Percentiles rank a stretch among this genome's conserved stretches.
Conservation (phyloP, 2,113 vertebrate species). For the Alosa alosa region DNA sequence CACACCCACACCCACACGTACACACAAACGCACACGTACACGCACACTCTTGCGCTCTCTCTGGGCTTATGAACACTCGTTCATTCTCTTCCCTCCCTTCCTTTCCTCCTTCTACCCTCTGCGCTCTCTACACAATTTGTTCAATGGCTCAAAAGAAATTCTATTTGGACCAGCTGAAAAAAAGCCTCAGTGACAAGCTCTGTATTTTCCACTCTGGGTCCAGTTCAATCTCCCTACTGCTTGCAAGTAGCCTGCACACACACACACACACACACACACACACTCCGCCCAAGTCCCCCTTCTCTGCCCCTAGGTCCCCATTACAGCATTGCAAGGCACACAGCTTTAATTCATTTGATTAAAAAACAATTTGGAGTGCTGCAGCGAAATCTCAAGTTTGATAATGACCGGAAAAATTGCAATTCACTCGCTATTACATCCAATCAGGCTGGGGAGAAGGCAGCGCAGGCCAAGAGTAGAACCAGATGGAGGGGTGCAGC, state of each 20-base stretch:
- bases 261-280: not conserved
- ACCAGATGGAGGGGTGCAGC: conserved; percentile 43
- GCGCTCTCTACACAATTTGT: not conserved
- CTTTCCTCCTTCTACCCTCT: not conserved
- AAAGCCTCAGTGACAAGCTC: not conserved
- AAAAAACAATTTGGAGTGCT: conserved; percentile 39
- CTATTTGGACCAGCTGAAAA: conserved; percentile 23
- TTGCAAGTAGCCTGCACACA: not conserved
- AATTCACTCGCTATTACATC: conserved; percentile 51
- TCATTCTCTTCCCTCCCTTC: not conserved
- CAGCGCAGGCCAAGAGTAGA: conserved; percentile 34
- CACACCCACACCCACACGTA: no score
- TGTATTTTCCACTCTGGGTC: conserved; percentile 1
- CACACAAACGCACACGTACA: not conserved
- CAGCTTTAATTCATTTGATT: conserved; percentile 46
- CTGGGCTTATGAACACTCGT: not conserved
- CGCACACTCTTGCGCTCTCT: not conserved
- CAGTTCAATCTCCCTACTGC: not conserved
- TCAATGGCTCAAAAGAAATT: conserved; percentile 32
- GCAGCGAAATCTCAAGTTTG: conserved; percentile 46
- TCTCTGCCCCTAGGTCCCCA: not conserved
- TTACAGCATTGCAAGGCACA: conserved; percentile 8
- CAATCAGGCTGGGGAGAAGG: conserved; percentile 41
- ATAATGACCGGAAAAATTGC: conserved; percentile 52
- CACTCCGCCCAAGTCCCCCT: not conserved